phyloP scores from a whole-genome alignment of 1,140 invertebrate genomes.

The Pogonognathellus flavescens region DNA sequence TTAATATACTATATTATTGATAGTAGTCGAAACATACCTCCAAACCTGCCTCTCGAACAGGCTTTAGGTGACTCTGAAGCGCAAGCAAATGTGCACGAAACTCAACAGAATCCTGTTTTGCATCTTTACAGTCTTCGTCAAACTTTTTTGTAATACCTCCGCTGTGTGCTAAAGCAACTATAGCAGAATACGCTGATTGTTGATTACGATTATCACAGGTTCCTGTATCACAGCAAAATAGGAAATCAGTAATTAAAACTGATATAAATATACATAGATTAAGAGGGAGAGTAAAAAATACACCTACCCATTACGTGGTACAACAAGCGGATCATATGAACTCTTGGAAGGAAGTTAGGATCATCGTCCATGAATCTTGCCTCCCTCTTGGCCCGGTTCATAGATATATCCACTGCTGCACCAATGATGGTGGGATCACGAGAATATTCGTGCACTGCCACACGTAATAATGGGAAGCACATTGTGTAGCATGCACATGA shows the following conservation, averaged over 20 bases:
- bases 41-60: slow-evolving; percentile 6
- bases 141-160: too few relatives aligned
- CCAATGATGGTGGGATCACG: slow-evolving; percentile 64
- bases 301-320: slow-evolving; percentile 82
- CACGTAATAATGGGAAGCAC: slow-evolving; percentile 83
- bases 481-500: slow-evolving; percentile 85
- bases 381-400: slow-evolving; percentile 79
- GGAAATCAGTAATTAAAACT: slow-evolving; percentile 2
- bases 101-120: slow-evolving; percentile 76
- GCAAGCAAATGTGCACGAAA: slow-evolving; percentile 84
- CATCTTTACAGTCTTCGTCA: too few relatives aligned
- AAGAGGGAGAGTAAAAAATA: neutral
- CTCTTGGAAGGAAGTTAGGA: slow-evolving; percentile 78
- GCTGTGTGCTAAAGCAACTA: slow-evolving; percentile 79
- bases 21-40: neutral
- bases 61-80: slow-evolving; percentile 76
- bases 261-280: neutral
- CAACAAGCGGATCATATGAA: slow-evolving; percentile 84
- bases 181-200: slow-evolving; percentile 80
- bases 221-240: slow-evolving; percentile 69
- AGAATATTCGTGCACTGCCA: slow-evolving; percentile 70
- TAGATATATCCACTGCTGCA: slow-evolving; percentile 79
- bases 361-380: too few relatives aligned
- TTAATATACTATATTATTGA: too few relatives aligned
- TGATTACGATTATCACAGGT: slow-evolving; percentile 79